Evolutionary conservation across 2,113 vertebrate genomes (phyloP), one percentile per base, ranked within the genome.

Genomic region (Caretta caretta): DNA sequence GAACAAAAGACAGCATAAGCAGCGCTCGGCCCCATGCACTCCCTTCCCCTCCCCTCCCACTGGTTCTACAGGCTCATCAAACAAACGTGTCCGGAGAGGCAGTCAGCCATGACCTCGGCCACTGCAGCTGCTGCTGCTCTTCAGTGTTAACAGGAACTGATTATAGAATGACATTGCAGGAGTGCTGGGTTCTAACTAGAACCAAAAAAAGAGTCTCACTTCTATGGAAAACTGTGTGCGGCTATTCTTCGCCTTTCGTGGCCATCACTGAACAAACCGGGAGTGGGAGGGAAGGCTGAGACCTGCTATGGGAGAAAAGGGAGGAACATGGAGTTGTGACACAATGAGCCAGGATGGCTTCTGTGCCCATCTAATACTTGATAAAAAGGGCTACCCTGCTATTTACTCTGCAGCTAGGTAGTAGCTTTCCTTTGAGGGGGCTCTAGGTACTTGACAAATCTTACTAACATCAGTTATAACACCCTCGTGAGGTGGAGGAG

Each of bases 11-110:
- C 90, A 88, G 46, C 27, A 31, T 17, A 48, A 50, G 78, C 84
- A 65, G 14, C 46, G 2, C 4, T 57, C 29, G 69, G 80, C 0
- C 1, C 0, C 83, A 22, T 50, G 25, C 1, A 4, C 0, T 0
- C 16, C 81, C 42, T 59, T 42, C 42, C 42, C 42, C 42, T 94
- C 94, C 87, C 69, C 51, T 94, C 94, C 87, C n/a, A 57, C 17
- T 42, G 25, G 54, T 88, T 95, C 89, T 76, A 62, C 0, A 0
- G 56, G 42, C 14, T 92, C 85, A 29, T 88, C 76, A 85, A 89
- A 19, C 49, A 80, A 83, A 17, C 29, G 0, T 0, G 2, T 0
- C 12, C 16, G 25, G 80, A 10, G 72, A 90, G 92, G 91, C 57
- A 1, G 84, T 79, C 48, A 75, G 90, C 84, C 88, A 48, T 35